phyloP scores from a whole-genome alignment of 2,888 invertebrate genomes.

The Drosophila peninsularis region DNA sequence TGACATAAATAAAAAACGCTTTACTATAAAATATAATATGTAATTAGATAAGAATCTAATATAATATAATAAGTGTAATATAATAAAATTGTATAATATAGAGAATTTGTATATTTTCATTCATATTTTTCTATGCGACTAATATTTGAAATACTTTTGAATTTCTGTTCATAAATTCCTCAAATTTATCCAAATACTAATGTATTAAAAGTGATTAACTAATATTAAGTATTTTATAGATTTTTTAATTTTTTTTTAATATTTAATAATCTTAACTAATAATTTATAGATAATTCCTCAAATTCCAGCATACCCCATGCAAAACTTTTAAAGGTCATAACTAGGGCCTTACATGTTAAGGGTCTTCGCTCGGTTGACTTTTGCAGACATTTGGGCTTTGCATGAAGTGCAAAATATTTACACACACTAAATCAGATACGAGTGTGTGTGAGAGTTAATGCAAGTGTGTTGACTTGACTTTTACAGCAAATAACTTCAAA shows the following conservation, averaged over 20 bases:
- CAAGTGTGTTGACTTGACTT: conserved; percentile 22
- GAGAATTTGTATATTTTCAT: too few species aligned
- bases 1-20: background rate
- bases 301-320: background rate
- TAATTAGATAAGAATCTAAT: too few species aligned
- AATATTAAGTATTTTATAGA: too few species aligned
- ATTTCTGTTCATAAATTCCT: too few species aligned
- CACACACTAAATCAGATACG: conserved; percentile 76
- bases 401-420: conserved; percentile 74
- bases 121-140: background rate
- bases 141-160: background rate
- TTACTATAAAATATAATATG: too few species aligned
- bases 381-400: conserved; percentile 30
- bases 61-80: too few species aligned
- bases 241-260: too few species aligned
- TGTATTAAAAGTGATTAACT: too few species aligned
- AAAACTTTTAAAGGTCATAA: background rate
- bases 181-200: too few species aligned
- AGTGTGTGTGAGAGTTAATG: background rate
- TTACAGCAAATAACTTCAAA: conserved; percentile 4
- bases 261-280: background rate
- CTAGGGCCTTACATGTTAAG: conserved; percentile 57
- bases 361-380: conserved; percentile 44
- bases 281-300: background rate
- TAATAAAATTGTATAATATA: too few species aligned